Base-by-base conservation (phyloP, 2,888 invertebrate genomes). In the Entomobrya multifasciata region DNA sequence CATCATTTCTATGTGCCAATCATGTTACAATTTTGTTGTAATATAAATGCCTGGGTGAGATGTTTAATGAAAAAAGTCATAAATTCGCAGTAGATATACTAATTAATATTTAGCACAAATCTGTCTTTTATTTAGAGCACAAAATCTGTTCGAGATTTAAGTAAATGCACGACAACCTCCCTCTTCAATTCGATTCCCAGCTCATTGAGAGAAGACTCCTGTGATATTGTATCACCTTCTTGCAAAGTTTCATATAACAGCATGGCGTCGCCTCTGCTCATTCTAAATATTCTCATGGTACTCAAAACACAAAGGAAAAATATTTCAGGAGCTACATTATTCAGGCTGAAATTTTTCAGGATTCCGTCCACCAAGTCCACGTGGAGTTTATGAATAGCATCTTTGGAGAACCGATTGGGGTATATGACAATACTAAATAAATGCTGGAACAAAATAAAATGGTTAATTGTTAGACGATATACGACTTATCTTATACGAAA, bases 361-460 rank as follows among this genome's bases (percentile, higher is more conserved):
- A 90, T 82, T 25, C 90, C 90, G 70, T 89, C 86, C 13, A 86
- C 88, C 17, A 90, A 74, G 62, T 90, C 90, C 44, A 60, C 87
- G 8, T 78, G 27, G 4, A 90, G 57, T 70, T 90, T 89, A 10
- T 78, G 41, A 11, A 86, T 78, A 5, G 88, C 90, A 78, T 88
- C 89, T 4, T 70, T 70, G 13, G 90, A 82, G 67, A 90, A 90
- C 13, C 87, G 85, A 67, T 90, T 89, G 13, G 87, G 78, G n/a
- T 79, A 77, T 1, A 90, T 87, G 6, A 90, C 55, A 11, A 83
- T 86, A 17, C 88, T 87, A 83, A 90, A 86, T 11, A 90, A 41
- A 87, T 89, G 88, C 90, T 90, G 52, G 22, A 86, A 77, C 41
- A 17, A 13, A 22, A 70, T 8, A 70, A 70, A 20, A 13, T 20